Evolutionary conservation across 2,797 vertebrate species (phyloP), one percentile per base, ranked within the genome.

Genomic region (Champsocephalus gunnari): DNA sequence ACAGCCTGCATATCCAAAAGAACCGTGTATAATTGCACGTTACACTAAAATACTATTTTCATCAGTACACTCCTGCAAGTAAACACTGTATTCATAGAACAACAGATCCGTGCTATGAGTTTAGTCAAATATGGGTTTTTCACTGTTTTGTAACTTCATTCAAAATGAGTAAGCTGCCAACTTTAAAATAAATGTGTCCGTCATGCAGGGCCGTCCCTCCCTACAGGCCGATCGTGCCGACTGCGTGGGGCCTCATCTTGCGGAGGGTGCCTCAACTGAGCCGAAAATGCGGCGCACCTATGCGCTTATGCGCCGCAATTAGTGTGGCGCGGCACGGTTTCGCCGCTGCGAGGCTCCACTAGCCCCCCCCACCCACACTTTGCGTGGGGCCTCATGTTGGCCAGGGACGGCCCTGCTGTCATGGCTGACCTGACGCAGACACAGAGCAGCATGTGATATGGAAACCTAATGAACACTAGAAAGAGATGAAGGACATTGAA

Each of bases 21-120:
- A 73, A 86, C 75, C 34, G 1, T 83, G 66, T 28, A 53, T 92
- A 87, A 92, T 91, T 88, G 76, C 43, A 91, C 2, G 85, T 77
- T 77, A 0, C 71, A 28, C 73, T 28, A 9, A 83, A 73, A 62
- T 59, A 70, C 86, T 89, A 89, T 90, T 92, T 92, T 85, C 51
- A 85, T 75, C 74, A 60, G 67, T 9, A 12, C 51, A 47, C 73
- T 72, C 17, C 63, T 81, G 54, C 60, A 21, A 71, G 83, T 84
- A 90, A 89, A 88, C 84, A 79, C 38, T 85, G 69, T 85, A 86
- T 81, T 67, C 51, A 49, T 5, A 53, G 67, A 51, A 50, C 55
- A 11, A 50, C 55, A 11, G 34, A 49, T 67, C 58, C 38, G 34
- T 45, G 70, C 53, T 69, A 34, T 10, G 16, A 45, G 50, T 64